Base-by-base conservation (phyloP, 1,140 invertebrate species). In the Zaprionus inermis region DNA sequence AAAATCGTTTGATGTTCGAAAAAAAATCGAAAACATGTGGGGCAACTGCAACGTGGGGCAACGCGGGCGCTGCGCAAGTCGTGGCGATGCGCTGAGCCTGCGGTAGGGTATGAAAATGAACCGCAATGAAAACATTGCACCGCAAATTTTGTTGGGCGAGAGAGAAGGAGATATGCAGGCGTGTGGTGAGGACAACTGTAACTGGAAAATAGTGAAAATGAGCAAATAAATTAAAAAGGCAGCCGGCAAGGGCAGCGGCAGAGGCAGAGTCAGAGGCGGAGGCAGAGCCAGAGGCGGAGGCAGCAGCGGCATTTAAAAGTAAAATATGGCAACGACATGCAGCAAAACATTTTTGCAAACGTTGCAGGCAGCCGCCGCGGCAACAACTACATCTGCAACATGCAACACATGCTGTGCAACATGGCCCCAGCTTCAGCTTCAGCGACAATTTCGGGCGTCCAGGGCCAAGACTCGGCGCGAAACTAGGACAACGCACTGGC, bases 401-500 rank as follows among this genome's bases (percentile, higher is more conserved):
- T 83, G 84, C 84, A 88, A 88, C 83, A 88, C 83, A 88, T 83
- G 83, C 83, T 88, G 83, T 76, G 83, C 79, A 83, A 88, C 84
- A 88, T 76, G 80, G 76, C 67, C 67, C 72, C 64, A 44, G 59
- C 64, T 67, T 65, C 60, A 76, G 76, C 64, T 82, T 69, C 72
- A 77, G 65, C 74, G 63, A 79, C 63, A 71, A 57, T 77, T 68
- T 72, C 41, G 65, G 77, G 52, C 57, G 64, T 41, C 58, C 65
- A 76, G 65, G 72, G 46, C 75, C 38, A 63, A 54, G 57, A 60
- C n/a, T n/a, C 32, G 12, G 12, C 38, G 51, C 46, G 80, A 78
- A 86, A 76, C 79, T 88, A 69, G 82, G 83, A 67, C 82, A 86
- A 61, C 57, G 69, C 58, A 60, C 28, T 9, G 38, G 11, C 34